Conservation (phyloP, 2,797 vertebrate genomes). For the Crypturellus tataupa region DNA sequence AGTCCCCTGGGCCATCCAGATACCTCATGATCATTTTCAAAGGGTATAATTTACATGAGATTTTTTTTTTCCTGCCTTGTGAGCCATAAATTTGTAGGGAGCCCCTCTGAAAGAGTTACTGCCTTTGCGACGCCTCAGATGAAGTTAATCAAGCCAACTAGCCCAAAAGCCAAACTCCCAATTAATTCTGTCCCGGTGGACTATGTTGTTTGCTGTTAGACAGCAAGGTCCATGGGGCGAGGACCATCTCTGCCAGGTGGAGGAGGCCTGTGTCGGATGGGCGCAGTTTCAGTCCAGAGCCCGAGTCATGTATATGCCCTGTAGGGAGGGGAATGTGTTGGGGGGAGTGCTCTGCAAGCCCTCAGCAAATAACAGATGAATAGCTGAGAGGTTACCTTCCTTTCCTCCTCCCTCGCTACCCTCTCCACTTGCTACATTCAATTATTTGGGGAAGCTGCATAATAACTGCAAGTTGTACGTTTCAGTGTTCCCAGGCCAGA, state of each 20-base stretch:
- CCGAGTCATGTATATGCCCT: not conserved
- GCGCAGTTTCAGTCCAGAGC: not conserved
- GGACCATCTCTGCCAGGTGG: not conserved
- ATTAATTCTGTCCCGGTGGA: constrained; percentile 51
- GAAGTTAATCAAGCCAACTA: constrained; percentile 70
- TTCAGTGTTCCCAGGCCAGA: constrained; percentile 63
- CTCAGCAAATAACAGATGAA: constrained; percentile 25
- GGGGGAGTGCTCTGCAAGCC: not conserved
- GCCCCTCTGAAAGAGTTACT: constrained; percentile 67
- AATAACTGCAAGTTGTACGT: constrained; percentile 62
- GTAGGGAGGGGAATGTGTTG: not conserved
- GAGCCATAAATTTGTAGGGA: constrained; percentile 70
- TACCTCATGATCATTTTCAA: constrained; percentile 65
- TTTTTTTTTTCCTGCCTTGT: constrained; percentile 45
- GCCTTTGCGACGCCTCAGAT: constrained; percentile 61
- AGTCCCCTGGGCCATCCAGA: constrained; percentile 44
- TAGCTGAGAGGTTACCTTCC: not conserved
- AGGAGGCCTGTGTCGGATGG: not conserved
- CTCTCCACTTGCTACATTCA: constrained; percentile 19
- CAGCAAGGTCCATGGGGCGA: not conserved
- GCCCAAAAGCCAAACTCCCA: constrained; percentile 64
- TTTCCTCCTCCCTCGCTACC: constrained; percentile 8
- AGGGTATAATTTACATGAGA: constrained; percentile 71
- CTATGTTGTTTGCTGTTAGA: constrained; percentile 8
- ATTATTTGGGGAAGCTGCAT: constrained; percentile 64